These are phyloP conservation scores for Myiotriccus ornatus DNA, from an alignment of 2,797 vertebrate species.

Conservation along the genomic window DNA sequence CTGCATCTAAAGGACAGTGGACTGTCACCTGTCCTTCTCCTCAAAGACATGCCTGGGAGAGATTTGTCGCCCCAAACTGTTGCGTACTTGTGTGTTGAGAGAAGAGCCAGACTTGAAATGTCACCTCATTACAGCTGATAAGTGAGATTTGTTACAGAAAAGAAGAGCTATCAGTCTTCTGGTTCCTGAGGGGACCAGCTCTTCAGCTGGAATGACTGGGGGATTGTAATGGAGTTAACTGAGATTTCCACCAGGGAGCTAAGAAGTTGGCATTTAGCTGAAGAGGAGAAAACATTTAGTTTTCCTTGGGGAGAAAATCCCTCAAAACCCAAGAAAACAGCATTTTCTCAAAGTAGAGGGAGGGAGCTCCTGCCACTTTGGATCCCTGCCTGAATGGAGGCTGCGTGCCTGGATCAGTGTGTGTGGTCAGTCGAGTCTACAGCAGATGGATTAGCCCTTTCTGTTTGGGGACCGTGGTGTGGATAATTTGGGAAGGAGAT, in stretches of 20 bases:
- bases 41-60: background rate
- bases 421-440: rapidly evolving
- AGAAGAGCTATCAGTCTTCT: background rate
- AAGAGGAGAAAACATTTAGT: background rate
- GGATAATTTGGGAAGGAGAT: background rate
- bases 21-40: background rate
- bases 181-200: background rate
- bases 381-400: background rate
- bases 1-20: background rate
- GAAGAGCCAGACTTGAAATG: conserved; percentile 19
- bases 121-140: conserved; percentile 27
- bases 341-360: background rate
- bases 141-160: conserved; percentile 14
- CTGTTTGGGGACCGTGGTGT: background rate
- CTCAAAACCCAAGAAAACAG: background rate
- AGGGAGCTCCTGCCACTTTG: background rate
- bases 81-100: background rate
- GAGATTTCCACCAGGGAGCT: background rate
- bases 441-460: background rate
- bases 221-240: conserved; percentile 21
- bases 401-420: rapidly evolving
- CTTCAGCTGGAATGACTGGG: background rate
- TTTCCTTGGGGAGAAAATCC: background rate
- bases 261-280: background rate
- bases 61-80: background rate